These are phyloP conservation scores for Saccostrea echinata DNA, from an alignment of 1,140 invertebrate genomes.

Conservation along the genomic window DNA sequence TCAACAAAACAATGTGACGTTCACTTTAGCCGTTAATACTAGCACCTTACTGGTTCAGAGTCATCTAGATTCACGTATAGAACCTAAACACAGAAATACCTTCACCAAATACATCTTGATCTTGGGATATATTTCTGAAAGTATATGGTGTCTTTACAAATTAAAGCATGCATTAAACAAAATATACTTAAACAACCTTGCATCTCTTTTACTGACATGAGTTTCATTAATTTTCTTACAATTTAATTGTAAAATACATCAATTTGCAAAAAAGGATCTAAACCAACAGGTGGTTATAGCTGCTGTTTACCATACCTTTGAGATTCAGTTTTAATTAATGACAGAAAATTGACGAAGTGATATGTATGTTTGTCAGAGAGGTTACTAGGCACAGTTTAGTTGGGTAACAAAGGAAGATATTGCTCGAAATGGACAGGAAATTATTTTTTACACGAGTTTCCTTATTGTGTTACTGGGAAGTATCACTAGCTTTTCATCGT, in stretches of 20 bases:
- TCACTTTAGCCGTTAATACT: neutral
- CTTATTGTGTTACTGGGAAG: no score
- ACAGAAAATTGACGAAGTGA: neutral
- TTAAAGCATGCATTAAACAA: neutral
- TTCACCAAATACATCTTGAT: neutral
- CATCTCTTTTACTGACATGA: neutral
- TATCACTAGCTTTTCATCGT: no score
- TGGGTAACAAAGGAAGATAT: neutral
- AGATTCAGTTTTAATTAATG: neutral
- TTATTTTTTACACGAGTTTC: neutral
- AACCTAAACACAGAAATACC: neutral
- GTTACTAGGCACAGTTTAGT: neutral
- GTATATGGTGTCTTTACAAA: neutral
- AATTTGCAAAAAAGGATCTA: neutral
- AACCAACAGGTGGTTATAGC: neutral
- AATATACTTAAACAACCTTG: neutral
- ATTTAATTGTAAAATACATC: neutral
- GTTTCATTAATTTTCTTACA: neutral
- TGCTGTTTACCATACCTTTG: neutral
- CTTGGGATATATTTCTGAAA: conserved; percentile 3
- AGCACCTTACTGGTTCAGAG: conserved; percentile 19
- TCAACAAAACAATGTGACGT: neutral
- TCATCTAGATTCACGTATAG: neutral
- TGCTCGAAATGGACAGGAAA: neutral
- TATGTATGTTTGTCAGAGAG: neutral